Conservation (phyloP, 2,797 vertebrate species). For the Microcaecilia unicolor region DNA sequence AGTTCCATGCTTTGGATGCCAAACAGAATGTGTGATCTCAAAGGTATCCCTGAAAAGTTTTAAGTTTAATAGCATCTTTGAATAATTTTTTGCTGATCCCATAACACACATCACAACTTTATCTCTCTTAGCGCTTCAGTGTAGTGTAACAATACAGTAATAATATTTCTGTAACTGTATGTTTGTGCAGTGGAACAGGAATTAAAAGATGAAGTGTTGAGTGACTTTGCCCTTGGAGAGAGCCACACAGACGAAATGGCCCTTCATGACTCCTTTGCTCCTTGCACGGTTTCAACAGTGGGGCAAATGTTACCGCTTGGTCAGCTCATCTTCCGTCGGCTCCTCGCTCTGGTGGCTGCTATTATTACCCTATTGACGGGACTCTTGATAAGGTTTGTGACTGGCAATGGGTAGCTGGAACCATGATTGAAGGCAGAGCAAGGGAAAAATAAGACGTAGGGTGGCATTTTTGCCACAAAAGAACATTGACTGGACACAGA, state of each 20-base stretch:
- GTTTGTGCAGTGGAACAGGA: background rate
- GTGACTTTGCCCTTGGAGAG: background rate
- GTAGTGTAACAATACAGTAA: background rate
- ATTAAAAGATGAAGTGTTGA: background rate
- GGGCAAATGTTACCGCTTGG: background rate
- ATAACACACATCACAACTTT: background rate
- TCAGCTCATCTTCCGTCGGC: slow-evolving; percentile 40
- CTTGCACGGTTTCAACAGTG: background rate
- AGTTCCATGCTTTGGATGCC: too few species aligned
- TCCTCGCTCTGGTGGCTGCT: slow-evolving; percentile 44
- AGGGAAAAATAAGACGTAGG: too few species aligned
- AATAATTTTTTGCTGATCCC: background rate
- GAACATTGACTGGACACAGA: too few species aligned
- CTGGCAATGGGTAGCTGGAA: slow-evolving; percentile 12
- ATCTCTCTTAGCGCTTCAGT: too few species aligned
- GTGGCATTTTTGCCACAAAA: too few species aligned
- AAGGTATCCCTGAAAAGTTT: too few species aligned
- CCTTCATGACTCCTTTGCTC: background rate
- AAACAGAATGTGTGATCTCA: too few species aligned
- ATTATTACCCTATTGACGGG: slow-evolving; percentile 54
- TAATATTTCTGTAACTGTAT: slow-evolving; percentile 3
- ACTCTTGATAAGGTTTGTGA: slow-evolving; percentile 49
- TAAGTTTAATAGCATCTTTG: too few species aligned
- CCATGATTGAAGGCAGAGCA: too few species aligned
- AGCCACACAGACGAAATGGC: slow-evolving; percentile 13